phyloP scores from a whole-genome alignment of 2,888 invertebrate genomes.

The Euclidia mi region DNA sequence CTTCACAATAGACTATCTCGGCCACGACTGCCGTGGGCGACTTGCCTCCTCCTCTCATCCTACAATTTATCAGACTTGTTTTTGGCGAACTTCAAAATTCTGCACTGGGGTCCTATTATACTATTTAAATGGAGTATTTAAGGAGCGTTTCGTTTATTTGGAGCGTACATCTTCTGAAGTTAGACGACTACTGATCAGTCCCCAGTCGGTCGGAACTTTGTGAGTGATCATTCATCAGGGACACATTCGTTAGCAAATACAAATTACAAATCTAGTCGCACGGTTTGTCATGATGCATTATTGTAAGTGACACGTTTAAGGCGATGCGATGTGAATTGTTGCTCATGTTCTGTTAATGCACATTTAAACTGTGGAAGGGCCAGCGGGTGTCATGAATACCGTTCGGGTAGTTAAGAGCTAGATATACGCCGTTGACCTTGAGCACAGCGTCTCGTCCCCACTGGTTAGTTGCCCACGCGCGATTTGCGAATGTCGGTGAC shows the following conservation, averaged over 20 bases:
- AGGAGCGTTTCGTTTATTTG: constrained; percentile 34
- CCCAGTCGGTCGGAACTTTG: constrained; percentile 38
- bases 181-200: constrained; percentile 35
- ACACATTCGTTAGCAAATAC: constrained; percentile 40
- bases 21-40: constrained; percentile 62
- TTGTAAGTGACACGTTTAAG: constrained; percentile 34
- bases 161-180: constrained; percentile 28
- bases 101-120: constrained; percentile 56
- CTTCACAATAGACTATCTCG: constrained; percentile 72
- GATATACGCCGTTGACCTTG: too few relatives aligned
- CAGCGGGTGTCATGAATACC: constrained; percentile 67
- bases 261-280: constrained; percentile 27
- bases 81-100: constrained; percentile 45
- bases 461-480: too few relatives aligned
- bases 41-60: constrained; percentile 60
- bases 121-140: constrained; percentile 51
- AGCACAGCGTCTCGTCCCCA: too few relatives aligned
- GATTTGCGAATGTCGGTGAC: too few relatives aligned
- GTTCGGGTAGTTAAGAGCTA: constrained; percentile 70
- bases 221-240: constrained; percentile 47
- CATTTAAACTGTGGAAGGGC: constrained; percentile 64
- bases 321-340: constrained; percentile 22
- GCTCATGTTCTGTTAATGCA: constrained; percentile 63
- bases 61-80: constrained; percentile 68
- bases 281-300: constrained; percentile 16